Conservation (phyloP, 1,140 invertebrate genomes). For the Macrotrachela quadricornifera region DNA sequence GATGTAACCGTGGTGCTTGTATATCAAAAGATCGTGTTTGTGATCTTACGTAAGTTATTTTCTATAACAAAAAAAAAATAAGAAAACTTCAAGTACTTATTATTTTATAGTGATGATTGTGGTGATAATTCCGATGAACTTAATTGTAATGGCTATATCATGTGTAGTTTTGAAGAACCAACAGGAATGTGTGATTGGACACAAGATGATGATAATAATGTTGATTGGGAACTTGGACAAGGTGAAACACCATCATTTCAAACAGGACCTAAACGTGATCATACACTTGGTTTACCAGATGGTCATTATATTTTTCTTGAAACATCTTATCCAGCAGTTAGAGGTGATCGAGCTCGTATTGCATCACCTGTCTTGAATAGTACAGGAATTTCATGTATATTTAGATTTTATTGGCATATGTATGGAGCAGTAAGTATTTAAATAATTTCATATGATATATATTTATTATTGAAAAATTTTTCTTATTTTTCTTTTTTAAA, state of each 20-base stretch:
- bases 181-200: constrained; percentile 18
- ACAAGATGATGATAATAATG: constrained; percentile 16
- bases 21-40: constrained; percentile 11
- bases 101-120: not conserved
- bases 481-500: too few relatives aligned
- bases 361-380: not conserved
- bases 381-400: too few relatives aligned
- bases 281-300: constrained; percentile 33
- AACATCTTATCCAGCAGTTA: not conserved
- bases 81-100: too few relatives aligned
- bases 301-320: constrained; percentile 1
- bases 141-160: not conserved
- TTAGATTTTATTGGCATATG: too few relatives aligned
- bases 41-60: not conserved
- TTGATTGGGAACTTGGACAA: constrained; percentile 15
- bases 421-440: too few relatives aligned
- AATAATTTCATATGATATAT: too few relatives aligned
- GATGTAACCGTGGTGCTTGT: constrained; percentile 20
- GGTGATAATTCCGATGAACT: constrained; percentile 5
- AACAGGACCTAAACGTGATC: constrained; percentile 51
- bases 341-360: not conserved
- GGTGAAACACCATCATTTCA: constrained; percentile 27
- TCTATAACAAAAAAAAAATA: too few relatives aligned
- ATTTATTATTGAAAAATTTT: too few relatives aligned
- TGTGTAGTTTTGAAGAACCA: constrained; percentile 3